These are phyloP conservation scores for Fukomys damarensis DNA, from an alignment of 2,113 vertebrate species.

Conservation along the genomic window DNA sequence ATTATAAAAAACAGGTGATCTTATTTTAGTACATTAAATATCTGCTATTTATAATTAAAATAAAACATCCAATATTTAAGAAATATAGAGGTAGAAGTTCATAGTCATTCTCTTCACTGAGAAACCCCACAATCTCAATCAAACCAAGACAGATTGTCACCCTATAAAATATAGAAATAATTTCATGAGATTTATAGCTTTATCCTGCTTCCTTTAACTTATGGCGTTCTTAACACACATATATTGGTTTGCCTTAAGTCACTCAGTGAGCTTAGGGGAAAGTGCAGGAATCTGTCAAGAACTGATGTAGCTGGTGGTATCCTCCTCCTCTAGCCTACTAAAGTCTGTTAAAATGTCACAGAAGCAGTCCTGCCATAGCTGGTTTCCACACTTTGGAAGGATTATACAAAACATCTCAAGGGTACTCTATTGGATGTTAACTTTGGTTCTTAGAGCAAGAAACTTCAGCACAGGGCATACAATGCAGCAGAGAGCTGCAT, in stretches of 20 bases:
- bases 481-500: conserved; percentile 17
- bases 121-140: background rate
- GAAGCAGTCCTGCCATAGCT: background rate
- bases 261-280: background rate
- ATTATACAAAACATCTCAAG: conserved; percentile 21
- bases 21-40: background rate
- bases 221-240: background rate
- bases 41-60: background rate
- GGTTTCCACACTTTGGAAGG: background rate
- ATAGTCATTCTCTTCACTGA: background rate
- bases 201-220: background rate
- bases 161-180: background rate
- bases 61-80: background rate
- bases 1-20: background rate
- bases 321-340: background rate
- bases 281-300: background rate
- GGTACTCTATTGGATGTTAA: background rate
- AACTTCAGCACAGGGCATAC: background rate
- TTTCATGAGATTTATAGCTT: background rate
- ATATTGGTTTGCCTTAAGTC: background rate
- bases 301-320: background rate
- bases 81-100: background rate
- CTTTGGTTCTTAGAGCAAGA: conserved; percentile 25
- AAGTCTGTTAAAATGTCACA: background rate
- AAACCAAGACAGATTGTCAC: background rate